These are phyloP conservation scores for Drosophila gaucha DNA, from an alignment of 2,888 invertebrate genomes.

Conservation along the genomic window DNA sequence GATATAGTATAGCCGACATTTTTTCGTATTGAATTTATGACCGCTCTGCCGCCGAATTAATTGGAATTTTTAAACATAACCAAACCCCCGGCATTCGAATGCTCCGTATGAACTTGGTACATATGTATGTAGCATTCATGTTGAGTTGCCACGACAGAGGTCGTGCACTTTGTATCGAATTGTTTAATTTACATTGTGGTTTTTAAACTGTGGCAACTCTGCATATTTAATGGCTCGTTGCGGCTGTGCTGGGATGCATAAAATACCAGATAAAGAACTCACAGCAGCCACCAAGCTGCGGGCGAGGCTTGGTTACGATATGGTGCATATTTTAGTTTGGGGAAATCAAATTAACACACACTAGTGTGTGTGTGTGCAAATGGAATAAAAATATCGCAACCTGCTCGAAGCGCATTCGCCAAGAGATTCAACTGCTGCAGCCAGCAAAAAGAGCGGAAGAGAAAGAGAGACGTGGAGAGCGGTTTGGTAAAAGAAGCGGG, in stretches of 20 bases:
- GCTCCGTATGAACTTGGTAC: no score
- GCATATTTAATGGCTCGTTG: slow-evolving; percentile 63
- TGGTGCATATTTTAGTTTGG: slow-evolving; percentile 28
- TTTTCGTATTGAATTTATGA: no score
- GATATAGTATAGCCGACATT: no score
- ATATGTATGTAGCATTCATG: neutral
- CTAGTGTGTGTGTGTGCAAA: slow-evolving; percentile 1
- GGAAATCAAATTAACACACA: slow-evolving; percentile 44
- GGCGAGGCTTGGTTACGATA: neutral
- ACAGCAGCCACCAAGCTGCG: slow-evolving; percentile 1
- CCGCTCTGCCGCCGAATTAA: neutral
- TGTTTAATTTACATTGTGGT: slow-evolving; percentile 62
- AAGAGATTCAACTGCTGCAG: slow-evolving; percentile 5
- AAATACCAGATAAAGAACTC: slow-evolving; percentile 19
- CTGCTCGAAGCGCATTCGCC: slow-evolving; percentile 10
- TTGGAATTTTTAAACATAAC: neutral
- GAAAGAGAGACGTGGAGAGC: no score
- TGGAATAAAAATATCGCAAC: slow-evolving; percentile 33
- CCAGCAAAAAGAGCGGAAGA: neutral
- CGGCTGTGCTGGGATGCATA: slow-evolving; percentile 31
- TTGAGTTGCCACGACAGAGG: slow-evolving; percentile 4
- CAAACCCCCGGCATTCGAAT: neutral
- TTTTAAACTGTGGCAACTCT: slow-evolving; percentile 58
- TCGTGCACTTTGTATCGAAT: slow-evolving; percentile 24
- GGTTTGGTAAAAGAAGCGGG: no score